phyloP scores from a whole-genome alignment of 2,113 vertebrate species.

The Hemiprocne comata region DNA sequence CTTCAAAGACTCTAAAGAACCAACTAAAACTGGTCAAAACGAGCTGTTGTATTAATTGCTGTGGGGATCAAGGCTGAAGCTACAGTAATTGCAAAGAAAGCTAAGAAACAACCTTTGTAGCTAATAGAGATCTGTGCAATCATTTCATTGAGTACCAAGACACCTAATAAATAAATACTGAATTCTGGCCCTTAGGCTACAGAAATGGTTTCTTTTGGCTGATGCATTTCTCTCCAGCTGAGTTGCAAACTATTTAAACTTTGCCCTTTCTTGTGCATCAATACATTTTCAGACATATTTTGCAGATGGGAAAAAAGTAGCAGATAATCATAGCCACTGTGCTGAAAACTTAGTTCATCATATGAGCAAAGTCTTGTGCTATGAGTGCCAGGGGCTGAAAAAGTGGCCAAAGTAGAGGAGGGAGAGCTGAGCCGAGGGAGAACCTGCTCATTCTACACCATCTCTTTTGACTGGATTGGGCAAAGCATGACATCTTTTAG shows the following conservation, averaged over 20 bases:
- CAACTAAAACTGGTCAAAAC: neutral
- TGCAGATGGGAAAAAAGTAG: neutral
- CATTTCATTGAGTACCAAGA: neutral
- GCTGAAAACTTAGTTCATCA: neutral
- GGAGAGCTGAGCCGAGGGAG: neutral
- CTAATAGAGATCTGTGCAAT: neutral
- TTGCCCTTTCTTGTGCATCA: neutral
- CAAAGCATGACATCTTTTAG: neutral
- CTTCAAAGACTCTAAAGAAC: neutral
- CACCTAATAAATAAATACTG: neutral
- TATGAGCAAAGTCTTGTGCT: neutral
- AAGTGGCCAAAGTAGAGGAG: neutral
- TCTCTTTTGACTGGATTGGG: neutral
- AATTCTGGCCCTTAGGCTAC: neutral
- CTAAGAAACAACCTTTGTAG: neutral
- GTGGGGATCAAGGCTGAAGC: neutral
- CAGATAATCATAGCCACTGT: neutral
- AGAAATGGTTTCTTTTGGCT: neutral
- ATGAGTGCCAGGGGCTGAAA: neutral
- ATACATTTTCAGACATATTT: neutral
- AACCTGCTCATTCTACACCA: neutral
- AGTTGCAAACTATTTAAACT: neutral
- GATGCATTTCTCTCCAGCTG: neutral
- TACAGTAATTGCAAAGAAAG: neutral
- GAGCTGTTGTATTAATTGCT: neutral